Evolutionary conservation across 2,888 invertebrate genomes (phyloP), one percentile per base, ranked within the genome.

Genomic region (Panzeria rudis): DNA sequence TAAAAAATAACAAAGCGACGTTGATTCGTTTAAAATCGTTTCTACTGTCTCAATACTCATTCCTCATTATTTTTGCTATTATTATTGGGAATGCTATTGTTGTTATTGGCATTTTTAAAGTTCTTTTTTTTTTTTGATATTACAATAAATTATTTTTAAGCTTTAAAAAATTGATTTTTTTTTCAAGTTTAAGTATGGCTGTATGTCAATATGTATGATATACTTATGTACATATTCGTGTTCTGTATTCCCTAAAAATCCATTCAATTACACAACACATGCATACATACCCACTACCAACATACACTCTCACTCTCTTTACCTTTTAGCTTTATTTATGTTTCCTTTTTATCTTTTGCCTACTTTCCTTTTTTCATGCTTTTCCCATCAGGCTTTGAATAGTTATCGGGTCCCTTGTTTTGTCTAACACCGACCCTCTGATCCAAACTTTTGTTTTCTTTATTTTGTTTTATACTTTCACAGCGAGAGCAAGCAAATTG

Each of bases 21-120:
- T 71, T 61, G 77, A 73, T 85, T 85, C 85, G 81, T 73, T 86
- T 83, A 76, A 71, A 85, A 77, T 85, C 85, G 86, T 78, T 75
- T 73, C 77, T 78, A 73, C 69, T 75, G 69, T 78, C 77, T 84
- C 29, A 84, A 71, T 64, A 81, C 68, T 84, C 80, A 84, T 82
- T 71, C 62, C 35, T 50, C 56, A 59, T 38, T 32, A 32, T 59
- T 61, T 4, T 69, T 50, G 20, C 59, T 80, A 32, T 79, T 52
- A 29, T 68, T 79, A 54, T 59, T 50, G 47, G 41, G 41, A 62
- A 69, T 61, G n/a, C 29, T 52, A 2, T 15, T 35, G 20, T 20
- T 62, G 20, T 20, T 62, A 7, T 56, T 73, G 17, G 9, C 11
- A 25, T 41, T n/a, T 41, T 41, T 47, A 62, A 44, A 25, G 23